Base-by-base conservation (phyloP, 2,888 invertebrate genomes). In the Andrena marginata region DNA sequence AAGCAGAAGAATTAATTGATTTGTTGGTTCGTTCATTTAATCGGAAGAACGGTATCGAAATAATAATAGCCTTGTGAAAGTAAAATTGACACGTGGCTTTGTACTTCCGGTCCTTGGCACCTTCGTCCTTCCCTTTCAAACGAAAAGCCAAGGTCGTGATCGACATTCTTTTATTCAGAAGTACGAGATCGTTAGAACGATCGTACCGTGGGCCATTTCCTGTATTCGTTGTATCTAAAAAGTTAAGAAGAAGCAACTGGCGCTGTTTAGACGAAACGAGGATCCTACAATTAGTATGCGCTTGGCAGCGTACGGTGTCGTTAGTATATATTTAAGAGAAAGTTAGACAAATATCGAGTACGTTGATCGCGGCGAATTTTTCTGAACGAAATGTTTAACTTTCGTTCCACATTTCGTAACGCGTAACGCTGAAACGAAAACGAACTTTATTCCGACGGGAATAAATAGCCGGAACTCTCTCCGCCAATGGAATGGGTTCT, bases 71-170 rank as follows among this genome's bases (percentile, higher is more conserved):
- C 49, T 29, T 20, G 79, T 70, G 85, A 87, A 87, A 87, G 89
- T 87, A 89, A 89, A 87, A 87, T 85, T 35, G 48, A 49, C 48
- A 59, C 54, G 60, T 71, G 49, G 54, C 63, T 63, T 69, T 60
- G 54, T 60, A 74, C 68, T 87, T 87, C 87, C 78, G 87, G 84
- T 74, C 29, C 35, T 56, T 49, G 60, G 48, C 59, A 62, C 23
- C 64, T 71, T 35, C 31, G n/a, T 63, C 49, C 49, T 62, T 80
- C 69, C 48, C 60, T 67, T 49, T 48, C 70, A 29, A 51, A 60
- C 48, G 48, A 72, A 71, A 48, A 74, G 13, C 56, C 59, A 49
- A 70, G 77, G 74, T 77, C 80, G 68, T 70, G 49, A 26, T 63
- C 63, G 62, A 69, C 20, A n/a, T 16, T 62, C n/a, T 35, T 26